These are phyloP conservation scores for Tricholauxania praeusta DNA, from an alignment of 2,888 invertebrate species.

Conservation along the genomic window DNA sequence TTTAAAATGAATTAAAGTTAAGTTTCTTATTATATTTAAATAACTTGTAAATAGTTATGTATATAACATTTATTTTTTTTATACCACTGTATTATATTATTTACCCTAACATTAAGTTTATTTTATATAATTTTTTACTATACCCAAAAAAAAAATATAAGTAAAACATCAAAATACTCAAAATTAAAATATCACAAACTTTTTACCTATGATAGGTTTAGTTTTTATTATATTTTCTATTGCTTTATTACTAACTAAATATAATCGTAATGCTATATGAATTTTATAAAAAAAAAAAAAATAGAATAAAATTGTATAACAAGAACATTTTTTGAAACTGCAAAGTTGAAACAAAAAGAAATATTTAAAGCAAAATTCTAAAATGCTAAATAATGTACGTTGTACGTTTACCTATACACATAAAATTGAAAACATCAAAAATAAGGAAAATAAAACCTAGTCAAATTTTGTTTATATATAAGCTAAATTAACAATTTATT, in stretches of 20 bases:
- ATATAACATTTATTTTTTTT: not conserved
- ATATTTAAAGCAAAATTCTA: constrained; percentile 36
- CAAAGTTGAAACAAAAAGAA: constrained; percentile 40
- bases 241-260: too few relatives aligned
- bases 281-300: constrained; percentile 39
- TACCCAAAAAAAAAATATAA: constrained; percentile 3
- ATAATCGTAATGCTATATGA: not conserved
- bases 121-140: constrained; percentile 12
- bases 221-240: constrained; percentile 14
- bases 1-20: constrained; percentile 8
- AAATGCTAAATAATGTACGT: constrained; percentile 42
- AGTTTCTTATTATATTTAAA: not conserved
- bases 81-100: constrained; percentile 15
- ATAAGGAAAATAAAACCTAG: constrained; percentile 64
- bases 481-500: constrained; percentile 47
- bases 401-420: too few relatives aligned
- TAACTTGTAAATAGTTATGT: constrained; percentile 5
- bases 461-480: constrained; percentile 61
- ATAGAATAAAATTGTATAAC: constrained; percentile 23
- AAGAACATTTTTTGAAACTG: constrained; percentile 37
- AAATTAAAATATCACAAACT: constrained; percentile 63
- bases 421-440: constrained; percentile 30
- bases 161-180: constrained; percentile 31
- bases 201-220: constrained; percentile 26
- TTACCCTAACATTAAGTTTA: not conserved